Conservation (phyloP, 2,888 invertebrate species). For the Eupithecia dodoneata region DNA sequence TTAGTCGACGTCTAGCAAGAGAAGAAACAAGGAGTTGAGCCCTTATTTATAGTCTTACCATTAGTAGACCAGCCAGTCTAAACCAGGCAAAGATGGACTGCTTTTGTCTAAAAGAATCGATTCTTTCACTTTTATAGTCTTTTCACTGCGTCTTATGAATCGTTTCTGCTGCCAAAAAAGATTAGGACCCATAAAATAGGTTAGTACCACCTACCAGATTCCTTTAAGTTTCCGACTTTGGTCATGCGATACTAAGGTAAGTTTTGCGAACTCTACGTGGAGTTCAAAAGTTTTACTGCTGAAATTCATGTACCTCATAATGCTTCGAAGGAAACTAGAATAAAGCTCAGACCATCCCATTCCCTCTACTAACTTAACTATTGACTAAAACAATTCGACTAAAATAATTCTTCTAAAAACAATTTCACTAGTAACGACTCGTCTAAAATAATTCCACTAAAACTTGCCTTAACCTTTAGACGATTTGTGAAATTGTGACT, state of each 20-base stretch:
- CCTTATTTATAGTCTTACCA: constrained; percentile 23
- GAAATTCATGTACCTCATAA: not conserved
- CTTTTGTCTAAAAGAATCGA: constrained; percentile 6
- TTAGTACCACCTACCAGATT: not conserved
- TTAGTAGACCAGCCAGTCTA: not conserved
- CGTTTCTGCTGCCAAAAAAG: not conserved
- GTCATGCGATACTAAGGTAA: constrained; percentile 3
- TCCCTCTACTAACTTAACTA: too few relatives aligned
- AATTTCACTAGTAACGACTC: too few relatives aligned
- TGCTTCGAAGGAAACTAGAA: not conserved
- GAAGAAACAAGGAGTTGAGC: constrained; percentile 22
- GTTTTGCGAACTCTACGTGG: not conserved
- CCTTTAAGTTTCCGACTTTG: not conserved
- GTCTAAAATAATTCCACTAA: too few relatives aligned
- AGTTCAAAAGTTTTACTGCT: not conserved
- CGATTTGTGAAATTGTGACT: too few relatives aligned
- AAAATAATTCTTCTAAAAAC: too few relatives aligned
- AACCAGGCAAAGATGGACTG: not conserved
- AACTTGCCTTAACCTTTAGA: too few relatives aligned
- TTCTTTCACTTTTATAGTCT: not conserved
- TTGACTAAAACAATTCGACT: too few relatives aligned
- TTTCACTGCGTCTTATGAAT: not conserved
- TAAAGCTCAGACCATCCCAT: not conserved
- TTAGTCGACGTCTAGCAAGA: constrained; percentile 38
- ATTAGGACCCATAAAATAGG: constrained; percentile 1